Evolutionary conservation across 2,113 vertebrate species (phyloP).

Genomic region (Hiodon alosoides): DNA sequence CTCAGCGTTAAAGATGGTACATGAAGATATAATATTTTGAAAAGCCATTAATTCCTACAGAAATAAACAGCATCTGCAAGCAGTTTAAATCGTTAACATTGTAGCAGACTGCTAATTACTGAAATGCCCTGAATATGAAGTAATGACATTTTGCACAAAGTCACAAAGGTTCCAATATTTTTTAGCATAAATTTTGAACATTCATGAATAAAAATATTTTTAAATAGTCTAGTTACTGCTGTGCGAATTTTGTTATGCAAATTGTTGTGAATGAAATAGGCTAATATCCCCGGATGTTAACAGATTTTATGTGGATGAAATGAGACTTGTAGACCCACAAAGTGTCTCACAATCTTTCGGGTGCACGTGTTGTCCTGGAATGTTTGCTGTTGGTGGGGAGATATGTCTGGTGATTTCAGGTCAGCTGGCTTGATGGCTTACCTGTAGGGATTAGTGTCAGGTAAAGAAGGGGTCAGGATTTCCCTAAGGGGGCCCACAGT

Average conservation of each 20-base stretch:
- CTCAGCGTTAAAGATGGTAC: neutral
- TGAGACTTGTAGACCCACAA: neutral
- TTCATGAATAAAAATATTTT: too few relatives aligned
- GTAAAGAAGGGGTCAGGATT: neutral
- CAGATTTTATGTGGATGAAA: constrained; percentile 2
- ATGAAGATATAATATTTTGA: neutral
- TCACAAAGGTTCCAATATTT: too few relatives aligned
- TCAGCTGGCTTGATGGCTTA: constrained; percentile 19
- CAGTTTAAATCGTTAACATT: neutral
- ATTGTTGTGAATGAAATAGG: constrained; percentile 8
- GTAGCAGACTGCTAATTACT: neutral
- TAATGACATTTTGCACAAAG: neutral
- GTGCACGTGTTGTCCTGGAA: too few relatives aligned
- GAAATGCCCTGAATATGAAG: neutral
- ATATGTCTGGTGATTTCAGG: constrained; percentile 8
- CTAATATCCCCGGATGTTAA: neutral
- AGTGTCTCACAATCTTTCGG: too few relatives aligned
- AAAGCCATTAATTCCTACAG: neutral
- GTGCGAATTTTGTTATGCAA: too few relatives aligned
- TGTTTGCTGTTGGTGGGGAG: neutral
- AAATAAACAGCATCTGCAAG: neutral
- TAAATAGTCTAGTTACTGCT: too few relatives aligned
- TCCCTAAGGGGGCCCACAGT: neutral
- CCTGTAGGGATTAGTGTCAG: neutral
- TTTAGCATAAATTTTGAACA: too few relatives aligned